Evolutionary conservation across 1,140 invertebrate genomes (phyloP).

Genomic region (Ladona fulva): DNA sequence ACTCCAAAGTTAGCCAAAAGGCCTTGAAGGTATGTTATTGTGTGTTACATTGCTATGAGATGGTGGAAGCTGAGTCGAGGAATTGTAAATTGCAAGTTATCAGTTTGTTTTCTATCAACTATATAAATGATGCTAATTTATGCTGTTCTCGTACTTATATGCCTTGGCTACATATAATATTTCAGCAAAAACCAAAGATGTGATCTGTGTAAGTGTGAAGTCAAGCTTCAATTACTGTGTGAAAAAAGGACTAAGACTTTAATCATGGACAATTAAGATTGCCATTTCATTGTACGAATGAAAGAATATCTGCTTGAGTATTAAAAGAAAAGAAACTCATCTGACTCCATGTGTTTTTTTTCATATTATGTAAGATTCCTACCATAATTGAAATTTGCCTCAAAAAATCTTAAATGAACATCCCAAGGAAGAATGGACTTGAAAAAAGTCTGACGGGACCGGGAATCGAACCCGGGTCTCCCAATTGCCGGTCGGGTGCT

Average conservation of each 20-base stretch:
- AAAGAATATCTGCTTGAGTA: neutral
- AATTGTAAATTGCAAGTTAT: slow-evolving; percentile 1
- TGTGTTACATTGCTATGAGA: neutral
- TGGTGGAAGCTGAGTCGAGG: neutral
- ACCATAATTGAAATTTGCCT: no score
- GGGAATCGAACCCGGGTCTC: no score
- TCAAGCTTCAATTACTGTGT: slow-evolving; percentile 1
- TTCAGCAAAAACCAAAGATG: slow-evolving; percentile 9
- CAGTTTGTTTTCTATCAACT: neutral
- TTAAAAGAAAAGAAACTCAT: neutral
- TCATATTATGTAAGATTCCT: no score
- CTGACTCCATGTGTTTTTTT: no score
- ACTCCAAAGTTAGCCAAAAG: neutral
- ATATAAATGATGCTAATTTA: slow-evolving; percentile 4
- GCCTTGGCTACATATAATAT: slow-evolving; percentile 5
- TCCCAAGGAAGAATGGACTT: no score
- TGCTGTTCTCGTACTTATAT: slow-evolving; percentile 5
- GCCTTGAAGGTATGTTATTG: neutral
- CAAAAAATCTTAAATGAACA: no score
- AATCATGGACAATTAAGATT: neutral
- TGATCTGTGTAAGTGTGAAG: neutral
- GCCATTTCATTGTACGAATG: slow-evolving; percentile 5
- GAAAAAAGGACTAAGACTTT: neutral
- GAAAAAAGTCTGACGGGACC: no score
- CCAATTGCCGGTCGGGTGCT: no score